Conservation (phyloP, 2,797 vertebrate genomes). For the Nothura maculosa region DNA sequence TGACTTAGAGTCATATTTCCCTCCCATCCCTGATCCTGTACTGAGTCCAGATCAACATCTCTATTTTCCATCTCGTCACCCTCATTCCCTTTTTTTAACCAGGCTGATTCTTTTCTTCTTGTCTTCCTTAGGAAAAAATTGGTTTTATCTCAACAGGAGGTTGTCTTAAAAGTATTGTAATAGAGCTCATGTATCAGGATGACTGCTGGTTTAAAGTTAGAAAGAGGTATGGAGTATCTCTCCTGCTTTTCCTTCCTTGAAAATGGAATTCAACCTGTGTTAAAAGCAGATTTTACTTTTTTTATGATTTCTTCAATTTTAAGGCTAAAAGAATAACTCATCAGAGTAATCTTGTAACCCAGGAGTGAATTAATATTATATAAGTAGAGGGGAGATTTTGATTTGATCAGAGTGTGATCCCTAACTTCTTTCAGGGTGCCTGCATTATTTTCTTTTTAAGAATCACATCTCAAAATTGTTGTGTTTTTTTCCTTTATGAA, state of each 20-base stretch:
- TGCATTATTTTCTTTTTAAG: not conserved
- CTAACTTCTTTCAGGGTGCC: not conserved
- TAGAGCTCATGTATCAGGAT: not conserved
- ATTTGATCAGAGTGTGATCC: not conserved
- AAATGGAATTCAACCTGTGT: not conserved
- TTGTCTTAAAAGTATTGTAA: not conserved
- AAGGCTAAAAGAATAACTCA: not conserved
- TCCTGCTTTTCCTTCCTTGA: not conserved
- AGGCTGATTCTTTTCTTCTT: not conserved
- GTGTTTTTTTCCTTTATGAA: not conserved
- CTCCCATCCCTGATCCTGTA: slow-evolving; percentile 63
- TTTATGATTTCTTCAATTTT: not conserved
- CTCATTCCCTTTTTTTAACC: not conserved
- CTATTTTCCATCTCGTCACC: slow-evolving; percentile 42
- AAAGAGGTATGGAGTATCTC: not conserved
- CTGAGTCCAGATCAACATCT: slow-evolving; percentile 61
- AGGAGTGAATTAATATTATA: not conserved
- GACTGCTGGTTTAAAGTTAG: not conserved
- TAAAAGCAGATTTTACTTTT: not conserved
- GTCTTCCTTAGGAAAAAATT: not conserved
- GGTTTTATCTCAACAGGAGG: not conserved
- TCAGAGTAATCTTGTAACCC: not conserved
- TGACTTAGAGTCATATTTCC: slow-evolving; percentile 67
- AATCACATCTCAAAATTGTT: not conserved
- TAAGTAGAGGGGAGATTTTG: not conserved